Percentiles rank a stretch among this genome's conserved stretches.
phyloP scores from a whole-genome alignment of 2,113 vertebrate genomes.

The Zosterops borbonicus region DNA sequence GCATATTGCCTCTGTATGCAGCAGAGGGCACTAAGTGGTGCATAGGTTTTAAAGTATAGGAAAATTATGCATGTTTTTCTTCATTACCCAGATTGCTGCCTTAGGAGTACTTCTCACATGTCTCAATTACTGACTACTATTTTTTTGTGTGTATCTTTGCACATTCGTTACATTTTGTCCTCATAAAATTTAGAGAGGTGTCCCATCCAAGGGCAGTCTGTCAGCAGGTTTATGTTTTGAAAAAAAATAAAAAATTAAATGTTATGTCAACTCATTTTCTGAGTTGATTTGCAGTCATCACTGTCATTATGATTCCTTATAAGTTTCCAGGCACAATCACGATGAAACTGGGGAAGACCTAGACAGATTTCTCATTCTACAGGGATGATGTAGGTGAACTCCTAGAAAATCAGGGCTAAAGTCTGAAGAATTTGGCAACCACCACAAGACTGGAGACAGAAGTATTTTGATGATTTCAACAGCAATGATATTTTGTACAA shows the following conservation, averaged over 20 bases:
- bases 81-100: background rate
- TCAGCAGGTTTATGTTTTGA: background rate
- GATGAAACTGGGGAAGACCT: background rate
- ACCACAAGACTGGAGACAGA: background rate
- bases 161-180: background rate
- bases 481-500: background rate
- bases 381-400: background rate
- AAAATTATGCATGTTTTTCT: background rate
- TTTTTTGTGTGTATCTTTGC: background rate
- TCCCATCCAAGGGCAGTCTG: background rate
- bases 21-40: conserved; percentile 14
- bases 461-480: background rate
- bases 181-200: background rate
- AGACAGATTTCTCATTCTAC: background rate
- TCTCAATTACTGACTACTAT: background rate
- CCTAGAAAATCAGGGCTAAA: background rate
- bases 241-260: background rate
- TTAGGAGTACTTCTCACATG: background rate
- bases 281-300: background rate
- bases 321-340: background rate
- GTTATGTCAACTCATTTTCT: background rate
- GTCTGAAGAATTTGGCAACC: background rate
- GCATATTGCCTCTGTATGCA: background rate
- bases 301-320: background rate
- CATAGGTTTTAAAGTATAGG: background rate